A percentile compares a stretch with the other conserved stretches of the same genome.
phyloP scores from a whole-genome alignment of 2,888 invertebrate genomes.

The Heliconius hortense region DNA sequence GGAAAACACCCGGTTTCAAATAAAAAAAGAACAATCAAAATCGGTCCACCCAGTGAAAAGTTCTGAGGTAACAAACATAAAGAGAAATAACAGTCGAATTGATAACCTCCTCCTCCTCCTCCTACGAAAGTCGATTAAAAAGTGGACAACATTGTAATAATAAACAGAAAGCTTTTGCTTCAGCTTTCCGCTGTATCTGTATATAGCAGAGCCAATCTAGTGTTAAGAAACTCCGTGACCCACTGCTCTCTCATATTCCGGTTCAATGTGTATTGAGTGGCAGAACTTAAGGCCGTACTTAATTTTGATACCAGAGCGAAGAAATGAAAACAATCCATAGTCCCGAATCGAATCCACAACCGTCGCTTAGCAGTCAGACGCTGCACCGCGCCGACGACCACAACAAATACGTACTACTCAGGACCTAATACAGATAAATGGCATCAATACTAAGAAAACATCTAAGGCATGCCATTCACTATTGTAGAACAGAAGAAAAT shows the following conservation, averaged over 20 bases:
- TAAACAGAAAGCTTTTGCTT: too few relatives aligned
- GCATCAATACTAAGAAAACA: conserved; percentile 9
- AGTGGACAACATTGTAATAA: neutral
- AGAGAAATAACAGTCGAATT: too few relatives aligned
- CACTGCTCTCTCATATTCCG: neutral
- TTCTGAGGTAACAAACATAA: too few relatives aligned
- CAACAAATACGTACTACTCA: too few relatives aligned
- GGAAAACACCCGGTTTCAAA: too few relatives aligned
- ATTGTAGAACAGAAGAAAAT: conserved; percentile 46
- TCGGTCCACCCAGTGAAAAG: too few relatives aligned
- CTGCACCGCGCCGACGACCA: neutral
- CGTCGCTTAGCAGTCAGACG: neutral
- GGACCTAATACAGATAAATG: neutral
- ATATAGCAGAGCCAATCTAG: too few relatives aligned
- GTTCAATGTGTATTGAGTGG: neutral
- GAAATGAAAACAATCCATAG: neutral
- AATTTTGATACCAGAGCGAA: neutral
- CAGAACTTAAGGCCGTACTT: neutral
- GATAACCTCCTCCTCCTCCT: too few relatives aligned
- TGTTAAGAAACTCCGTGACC: too few relatives aligned
- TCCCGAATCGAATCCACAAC: neutral
- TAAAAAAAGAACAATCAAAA: too few relatives aligned
- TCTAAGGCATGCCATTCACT: conserved; percentile 2
- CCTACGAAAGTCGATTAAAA: too few relatives aligned
- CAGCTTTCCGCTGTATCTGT: too few relatives aligned